Base-by-base conservation (phyloP, 2,888 invertebrate genomes). In the Eretmocerus hayati region DNA sequence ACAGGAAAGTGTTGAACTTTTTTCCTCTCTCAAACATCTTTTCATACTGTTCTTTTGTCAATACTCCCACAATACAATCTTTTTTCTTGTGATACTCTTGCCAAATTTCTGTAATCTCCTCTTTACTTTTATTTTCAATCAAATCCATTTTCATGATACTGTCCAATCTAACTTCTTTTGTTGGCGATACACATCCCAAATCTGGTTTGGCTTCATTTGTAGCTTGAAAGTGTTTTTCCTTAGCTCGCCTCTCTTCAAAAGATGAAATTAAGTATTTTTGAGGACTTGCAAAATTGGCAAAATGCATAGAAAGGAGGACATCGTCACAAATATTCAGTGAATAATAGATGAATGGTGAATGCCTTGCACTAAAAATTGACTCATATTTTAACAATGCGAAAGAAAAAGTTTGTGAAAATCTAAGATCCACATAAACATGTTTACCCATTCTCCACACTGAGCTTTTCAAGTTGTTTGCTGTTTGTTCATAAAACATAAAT, bases 141-240 rank as follows among this genome's bases (percentile, higher is more conserved):
- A 90, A 74, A 13, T 90, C 87, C 30, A 84, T 57, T 73, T 89
- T 90, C 77, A 91, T 85, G 47, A 90, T 80, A 57, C 82, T 82
- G 46, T 76, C 74, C 2, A 91, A 74, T 36, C 72, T 64, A 55
- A 54, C 52, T 42, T 54, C 52, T 30, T 54, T 55, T 4, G 51
- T 57, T 46, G 61, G 58, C 3, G 44, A 31, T 9, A 19, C 43
- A 37, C 57, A 26, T 4, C 54, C 48, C 23, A 61, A 44, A 5
- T 41, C 33, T 50, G 61, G 60, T 52, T 68, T 71, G 20, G 63
- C 61, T 23, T 46, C 53, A 33, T 57, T 56, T 13, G 59, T 43
- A 45, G 57, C 53, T 57, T 64, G 57, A 45, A 64, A 63, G 23
- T 58, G 58, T 35, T 56, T 54, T n/a, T 62, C 62, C 47, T 52